Evolutionary conservation across 2,797 vertebrate species (phyloP).

Genomic region (Rhabdomys pumilio): DNA sequence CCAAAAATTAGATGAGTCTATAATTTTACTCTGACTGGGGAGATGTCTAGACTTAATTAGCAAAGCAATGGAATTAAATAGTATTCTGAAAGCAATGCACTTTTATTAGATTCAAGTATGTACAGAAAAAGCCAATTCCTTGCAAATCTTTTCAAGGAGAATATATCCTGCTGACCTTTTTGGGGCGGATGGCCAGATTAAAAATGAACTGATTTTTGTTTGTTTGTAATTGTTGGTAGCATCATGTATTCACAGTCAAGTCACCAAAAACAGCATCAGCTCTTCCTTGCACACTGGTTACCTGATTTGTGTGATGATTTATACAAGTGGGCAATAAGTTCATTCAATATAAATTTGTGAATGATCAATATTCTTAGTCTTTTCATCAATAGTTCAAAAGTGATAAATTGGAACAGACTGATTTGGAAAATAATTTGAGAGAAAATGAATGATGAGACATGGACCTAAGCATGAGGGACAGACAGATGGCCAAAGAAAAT

Average conservation of each 20-base stretch:
- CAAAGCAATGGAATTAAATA: constrained; percentile 72
- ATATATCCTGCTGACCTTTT: constrained; percentile 51
- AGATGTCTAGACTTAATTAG: constrained; percentile 80
- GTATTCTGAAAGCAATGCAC: constrained; percentile 61
- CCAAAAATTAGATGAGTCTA: constrained; percentile 61
- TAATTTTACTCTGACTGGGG: constrained; percentile 68
- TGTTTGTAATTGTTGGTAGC: not conserved
- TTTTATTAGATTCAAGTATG: constrained; percentile 66
- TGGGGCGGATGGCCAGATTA: not conserved
- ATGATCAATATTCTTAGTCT: constrained; percentile 13
- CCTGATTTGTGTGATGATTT: constrained; percentile 26
- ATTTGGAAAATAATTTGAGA: constrained; percentile 27
- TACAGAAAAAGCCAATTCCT: constrained; percentile 16
- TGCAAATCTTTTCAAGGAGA: constrained; percentile 54
- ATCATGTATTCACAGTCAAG: constrained; percentile 39
- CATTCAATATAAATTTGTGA: constrained; percentile 31
- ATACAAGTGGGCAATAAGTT: not conserved
- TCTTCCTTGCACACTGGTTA: not conserved
- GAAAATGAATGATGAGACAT: not conserved
- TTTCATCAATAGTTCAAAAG: not conserved
- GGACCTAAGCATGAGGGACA: not conserved
- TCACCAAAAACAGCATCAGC: constrained; percentile 16
- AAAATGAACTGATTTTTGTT: constrained; percentile 10
- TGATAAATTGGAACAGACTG: constrained; percentile 20
- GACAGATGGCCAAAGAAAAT: not conserved